Evolutionary conservation across 2,888 invertebrate species (phyloP).

Genomic region (Polymixis flavicincta): DNA sequence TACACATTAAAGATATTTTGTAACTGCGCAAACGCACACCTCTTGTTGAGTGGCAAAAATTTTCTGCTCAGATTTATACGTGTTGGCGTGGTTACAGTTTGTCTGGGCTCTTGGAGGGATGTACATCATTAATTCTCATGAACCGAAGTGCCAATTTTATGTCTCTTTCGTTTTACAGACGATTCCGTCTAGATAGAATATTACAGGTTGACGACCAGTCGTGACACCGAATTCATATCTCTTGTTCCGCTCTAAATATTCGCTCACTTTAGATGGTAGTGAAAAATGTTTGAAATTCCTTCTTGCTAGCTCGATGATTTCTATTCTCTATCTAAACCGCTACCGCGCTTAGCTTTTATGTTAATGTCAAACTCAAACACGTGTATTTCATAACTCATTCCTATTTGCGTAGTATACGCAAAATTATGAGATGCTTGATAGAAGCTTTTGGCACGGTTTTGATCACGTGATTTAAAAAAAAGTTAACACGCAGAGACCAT

Average conservation of each 20-base stretch:
- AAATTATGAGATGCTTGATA: constrained; percentile 15
- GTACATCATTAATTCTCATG: not conserved
- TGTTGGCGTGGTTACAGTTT: constrained; percentile 48
- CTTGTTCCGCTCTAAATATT: not conserved
- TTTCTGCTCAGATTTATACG: constrained; percentile 3
- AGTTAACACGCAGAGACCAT: constrained; percentile 11
- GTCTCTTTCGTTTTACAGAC: not conserved
- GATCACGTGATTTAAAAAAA: constrained; percentile 14
- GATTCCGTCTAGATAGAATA: not conserved
- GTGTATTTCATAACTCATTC: not conserved
- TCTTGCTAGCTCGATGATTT: not conserved
- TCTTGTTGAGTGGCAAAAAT: constrained; percentile 34
- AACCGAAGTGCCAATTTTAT: not conserved
- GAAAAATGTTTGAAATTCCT: not conserved
- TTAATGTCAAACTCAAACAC: not conserved
- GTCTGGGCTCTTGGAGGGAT: constrained; percentile 30
- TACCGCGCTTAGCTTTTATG: constrained; percentile 27
- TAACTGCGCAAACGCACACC: not conserved
- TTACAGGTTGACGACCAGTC: not conserved
- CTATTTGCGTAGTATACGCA: constrained; percentile 5
- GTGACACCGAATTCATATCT: not conserved
- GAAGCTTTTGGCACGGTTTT: constrained; percentile 11
- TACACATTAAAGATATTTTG: not conserved
- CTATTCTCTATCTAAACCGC: not conserved
- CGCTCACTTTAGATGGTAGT: not conserved